Percentiles rank a stretch among this genome's conserved stretches.
Evolutionary conservation across 2,888 invertebrate species (phyloP).

Genomic region (Orchestes rusci): DNA sequence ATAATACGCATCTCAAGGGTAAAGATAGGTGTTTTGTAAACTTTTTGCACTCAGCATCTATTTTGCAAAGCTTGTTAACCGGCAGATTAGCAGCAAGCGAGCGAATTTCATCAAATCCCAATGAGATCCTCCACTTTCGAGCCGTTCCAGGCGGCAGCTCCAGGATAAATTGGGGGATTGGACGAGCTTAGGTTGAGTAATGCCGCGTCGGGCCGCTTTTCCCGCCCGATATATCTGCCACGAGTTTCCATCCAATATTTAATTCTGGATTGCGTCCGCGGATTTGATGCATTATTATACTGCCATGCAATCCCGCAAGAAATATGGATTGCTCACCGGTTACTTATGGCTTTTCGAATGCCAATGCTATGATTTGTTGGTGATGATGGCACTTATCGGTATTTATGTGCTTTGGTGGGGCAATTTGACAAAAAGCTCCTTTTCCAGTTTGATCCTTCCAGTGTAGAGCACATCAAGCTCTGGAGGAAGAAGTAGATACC

Average conservation of each 20-base stretch:
- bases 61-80: conserved; percentile 46
- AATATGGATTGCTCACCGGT: conserved; percentile 19
- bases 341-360: conserved; percentile 12
- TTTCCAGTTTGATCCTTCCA: too few relatives aligned
- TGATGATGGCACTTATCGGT: too few relatives aligned
- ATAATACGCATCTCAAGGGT: too few relatives aligned
- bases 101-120: conserved; percentile 46
- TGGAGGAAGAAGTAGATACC: too few relatives aligned
- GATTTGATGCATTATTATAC: conserved; percentile 46
- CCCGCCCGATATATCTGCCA: conserved; percentile 44
- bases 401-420: too few relatives aligned
- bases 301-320: conserved; percentile 37
- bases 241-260: conserved; percentile 43
- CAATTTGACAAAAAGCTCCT: too few relatives aligned
- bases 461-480: too few relatives aligned
- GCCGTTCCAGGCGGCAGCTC: conserved; percentile 30
- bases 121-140: conserved; percentile 44
- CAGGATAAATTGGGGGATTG: conserved; percentile 46
- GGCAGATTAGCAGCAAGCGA: conserved; percentile 41
- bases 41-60: conserved; percentile 37
- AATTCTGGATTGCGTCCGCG: conserved; percentile 46
- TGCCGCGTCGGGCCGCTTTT: conserved; percentile 44
- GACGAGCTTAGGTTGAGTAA: conserved; percentile 45
- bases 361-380: too few relatives aligned
- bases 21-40: too few relatives aligned